A percentile compares a stretch with the other conserved stretches of the same genome.
These are phyloP conservation scores for Helostoma temminkii DNA, from an alignment of 2,797 vertebrate genomes.

Conservation along the genomic window DNA sequence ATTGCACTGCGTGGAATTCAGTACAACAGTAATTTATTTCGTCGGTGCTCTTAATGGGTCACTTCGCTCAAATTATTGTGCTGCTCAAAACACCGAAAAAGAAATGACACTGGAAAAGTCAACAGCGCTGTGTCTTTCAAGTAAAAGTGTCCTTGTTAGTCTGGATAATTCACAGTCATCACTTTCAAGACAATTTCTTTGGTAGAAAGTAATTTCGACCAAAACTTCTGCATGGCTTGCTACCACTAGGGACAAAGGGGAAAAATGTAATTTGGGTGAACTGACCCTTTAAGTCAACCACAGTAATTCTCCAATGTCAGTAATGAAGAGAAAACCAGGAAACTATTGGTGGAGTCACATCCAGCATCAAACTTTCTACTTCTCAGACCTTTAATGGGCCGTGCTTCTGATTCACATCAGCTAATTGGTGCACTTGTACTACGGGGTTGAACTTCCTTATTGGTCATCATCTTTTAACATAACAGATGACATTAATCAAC, in stretches of 20 bases:
- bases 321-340: constrained; percentile 18
- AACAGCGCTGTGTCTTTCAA: background rate
- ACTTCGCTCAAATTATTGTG: background rate
- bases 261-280: constrained; percentile 10
- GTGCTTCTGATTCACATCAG: constrained; percentile 23
- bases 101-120: background rate
- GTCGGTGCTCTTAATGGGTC: constrained; percentile 1
- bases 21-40: constrained; percentile 5
- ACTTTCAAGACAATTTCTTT: background rate
- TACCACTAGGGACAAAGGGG: background rate
- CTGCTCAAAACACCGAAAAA: background rate
- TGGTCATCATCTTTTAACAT: constrained; percentile 40
- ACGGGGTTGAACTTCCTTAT: constrained; percentile 24
- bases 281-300: constrained; percentile 14
- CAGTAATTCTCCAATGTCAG: constrained; percentile 23
- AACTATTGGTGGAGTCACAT: constrained; percentile 12
- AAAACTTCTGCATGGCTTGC: background rate
- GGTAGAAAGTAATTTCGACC: background rate
- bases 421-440: constrained; percentile 50
- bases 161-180: background rate
- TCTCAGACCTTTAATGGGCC: constrained; percentile 14
- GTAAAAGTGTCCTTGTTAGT: background rate
- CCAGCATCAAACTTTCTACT: constrained; percentile 33
- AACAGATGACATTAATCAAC: constrained; percentile 40
- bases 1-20: background rate